phyloP scores from a whole-genome alignment of 2,113 vertebrate species.

The Cephalophus harveyi region DNA sequence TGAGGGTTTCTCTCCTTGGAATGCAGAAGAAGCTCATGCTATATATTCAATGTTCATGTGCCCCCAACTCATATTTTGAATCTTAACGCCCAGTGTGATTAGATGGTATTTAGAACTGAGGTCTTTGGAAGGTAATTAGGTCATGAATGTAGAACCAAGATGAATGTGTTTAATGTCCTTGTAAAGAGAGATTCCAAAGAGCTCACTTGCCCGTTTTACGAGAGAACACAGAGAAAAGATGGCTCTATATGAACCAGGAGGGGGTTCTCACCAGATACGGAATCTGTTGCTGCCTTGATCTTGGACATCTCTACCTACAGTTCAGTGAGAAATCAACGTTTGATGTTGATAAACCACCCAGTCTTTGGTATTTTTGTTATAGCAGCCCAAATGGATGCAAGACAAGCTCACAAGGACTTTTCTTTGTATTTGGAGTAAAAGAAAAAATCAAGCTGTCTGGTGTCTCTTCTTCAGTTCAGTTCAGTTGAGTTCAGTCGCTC shows the following conservation, averaged over 20 bases:
- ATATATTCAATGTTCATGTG: not conserved
- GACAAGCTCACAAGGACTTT: not conserved
- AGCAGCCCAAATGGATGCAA: not conserved
- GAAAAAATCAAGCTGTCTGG: not conserved
- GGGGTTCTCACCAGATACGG: not conserved
- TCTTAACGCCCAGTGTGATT: not conserved
- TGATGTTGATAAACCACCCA: not conserved
- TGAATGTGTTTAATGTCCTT: not conserved
- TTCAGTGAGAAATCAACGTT: not conserved
- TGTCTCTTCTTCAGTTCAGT: no score
- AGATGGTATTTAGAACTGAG: not conserved
- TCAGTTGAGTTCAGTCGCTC: no score
- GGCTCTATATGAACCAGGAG: not conserved
- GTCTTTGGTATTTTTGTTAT: not conserved
- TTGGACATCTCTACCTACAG: not conserved
- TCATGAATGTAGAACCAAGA: not conserved
- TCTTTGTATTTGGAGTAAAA: not conserved
- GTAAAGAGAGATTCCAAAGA: not conserved
- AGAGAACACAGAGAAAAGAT: not conserved
- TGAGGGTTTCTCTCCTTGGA: not conserved
- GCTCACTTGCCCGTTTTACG: not conserved
- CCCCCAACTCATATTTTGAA: not conserved
- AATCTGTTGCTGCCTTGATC: not conserved
- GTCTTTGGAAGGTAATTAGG: not conserved
- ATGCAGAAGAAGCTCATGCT: not conserved